phyloP scores from a whole-genome alignment of 2,797 vertebrate genomes.

The Mastacembelus armatus region DNA sequence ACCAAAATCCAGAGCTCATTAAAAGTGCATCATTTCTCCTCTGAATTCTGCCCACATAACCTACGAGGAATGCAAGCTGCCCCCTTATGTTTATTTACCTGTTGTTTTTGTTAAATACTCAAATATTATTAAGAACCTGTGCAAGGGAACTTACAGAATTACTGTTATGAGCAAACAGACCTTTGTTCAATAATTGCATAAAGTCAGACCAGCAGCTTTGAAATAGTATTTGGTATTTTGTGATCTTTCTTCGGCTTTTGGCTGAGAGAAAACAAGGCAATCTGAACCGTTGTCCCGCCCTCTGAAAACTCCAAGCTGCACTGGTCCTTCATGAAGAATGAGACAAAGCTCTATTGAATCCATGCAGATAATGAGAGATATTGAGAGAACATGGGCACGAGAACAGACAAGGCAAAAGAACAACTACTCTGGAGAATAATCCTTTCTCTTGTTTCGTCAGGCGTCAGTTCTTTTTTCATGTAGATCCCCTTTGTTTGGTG shows the following conservation, averaged over 20 bases:
- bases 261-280: background rate
- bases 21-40: background rate
- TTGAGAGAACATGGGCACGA: constrained; percentile 7
- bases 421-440: constrained; percentile 46
- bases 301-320: constrained; percentile 25
- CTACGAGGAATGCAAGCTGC: background rate
- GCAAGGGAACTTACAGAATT: background rate
- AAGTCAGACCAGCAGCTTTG: background rate
- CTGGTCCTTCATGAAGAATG: constrained; percentile 20
- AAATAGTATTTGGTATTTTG: background rate
- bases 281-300: constrained; percentile 6
- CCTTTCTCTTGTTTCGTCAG: constrained; percentile 54
- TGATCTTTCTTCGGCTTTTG: background rate
- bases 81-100: background rate
- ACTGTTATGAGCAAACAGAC: background rate
- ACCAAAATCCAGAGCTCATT: background rate
- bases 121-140: background rate
- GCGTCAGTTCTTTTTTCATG: constrained; percentile 49
- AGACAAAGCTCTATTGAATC: constrained; percentile 59
- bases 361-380: constrained; percentile 14
- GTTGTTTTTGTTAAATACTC: background rate
- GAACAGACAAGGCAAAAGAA: constrained; percentile 33
- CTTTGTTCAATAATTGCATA: background rate
- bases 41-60: background rate
- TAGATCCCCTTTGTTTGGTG: constrained; percentile 36